Evolutionary conservation across 2,113 vertebrate species (phyloP).

Genomic region (Junco hyemalis): DNA sequence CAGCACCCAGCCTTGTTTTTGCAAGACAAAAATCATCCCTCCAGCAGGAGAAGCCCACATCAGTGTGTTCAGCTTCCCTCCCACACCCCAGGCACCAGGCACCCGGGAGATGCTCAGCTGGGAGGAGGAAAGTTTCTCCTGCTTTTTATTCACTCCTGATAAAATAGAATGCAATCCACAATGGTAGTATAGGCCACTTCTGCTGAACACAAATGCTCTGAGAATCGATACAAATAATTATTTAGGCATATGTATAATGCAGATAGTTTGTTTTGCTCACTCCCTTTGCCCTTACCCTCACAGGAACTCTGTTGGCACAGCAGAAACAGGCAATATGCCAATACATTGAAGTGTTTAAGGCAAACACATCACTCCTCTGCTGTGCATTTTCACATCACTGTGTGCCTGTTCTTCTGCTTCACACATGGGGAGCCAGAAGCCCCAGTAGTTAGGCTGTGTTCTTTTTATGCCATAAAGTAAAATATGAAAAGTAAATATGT

Average conservation of each 20-base stretch:
- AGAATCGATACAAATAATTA: background rate
- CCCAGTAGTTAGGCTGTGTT: background rate
- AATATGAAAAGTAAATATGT: background rate
- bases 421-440: background rate
- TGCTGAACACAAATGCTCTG: background rate
- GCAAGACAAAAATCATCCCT: background rate
- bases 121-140: background rate
- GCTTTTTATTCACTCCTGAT: background rate
- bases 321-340: background rate
- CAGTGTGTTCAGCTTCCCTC: background rate
- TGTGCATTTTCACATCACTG: background rate
- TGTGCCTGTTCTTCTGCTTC: background rate
- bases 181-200: background rate
- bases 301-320: background rate
- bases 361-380: background rate
- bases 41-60: fast-evolving
- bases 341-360: background rate
- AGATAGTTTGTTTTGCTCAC: background rate
- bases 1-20: background rate
- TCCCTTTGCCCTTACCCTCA: background rate
- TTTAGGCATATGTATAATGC: background rate
- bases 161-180: background rate
- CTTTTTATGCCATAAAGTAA: background rate
- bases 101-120: background rate
- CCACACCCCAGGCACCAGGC: background rate